phyloP scores from a whole-genome alignment of 2,113 vertebrate genomes.

The Amphiprion ocellaris region DNA sequence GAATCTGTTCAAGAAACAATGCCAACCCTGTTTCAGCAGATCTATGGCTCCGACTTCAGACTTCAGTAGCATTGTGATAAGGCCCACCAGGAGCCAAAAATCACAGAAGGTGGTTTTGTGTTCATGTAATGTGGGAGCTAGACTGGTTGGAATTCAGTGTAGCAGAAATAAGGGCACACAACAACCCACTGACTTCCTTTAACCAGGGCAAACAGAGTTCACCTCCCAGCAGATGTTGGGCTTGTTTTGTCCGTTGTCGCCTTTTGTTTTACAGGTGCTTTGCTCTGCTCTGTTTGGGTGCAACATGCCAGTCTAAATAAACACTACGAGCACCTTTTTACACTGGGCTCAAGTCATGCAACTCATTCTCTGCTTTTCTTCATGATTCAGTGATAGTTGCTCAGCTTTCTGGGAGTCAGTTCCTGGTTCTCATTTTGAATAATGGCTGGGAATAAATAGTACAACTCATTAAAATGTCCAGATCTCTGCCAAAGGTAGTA shows the following conservation, averaged over 20 bases:
- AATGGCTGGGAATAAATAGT: constrained; percentile 41
- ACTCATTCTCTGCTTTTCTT: constrained; percentile 38
- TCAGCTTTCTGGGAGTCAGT: constrained; percentile 40
- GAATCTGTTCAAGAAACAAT: constrained; percentile 67
- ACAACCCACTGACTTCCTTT: constrained; percentile 57
- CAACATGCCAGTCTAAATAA: constrained; percentile 10
- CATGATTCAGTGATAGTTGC: constrained; percentile 22
- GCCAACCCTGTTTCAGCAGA: constrained; percentile 64
- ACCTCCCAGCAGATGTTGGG: constrained; percentile 61
- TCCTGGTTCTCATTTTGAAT: constrained; percentile 47
- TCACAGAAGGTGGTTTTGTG: constrained; percentile 74
- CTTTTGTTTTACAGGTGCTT: constrained; percentile 62
- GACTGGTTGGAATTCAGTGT: constrained; percentile 58
- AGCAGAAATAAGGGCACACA: constrained; percentile 60
- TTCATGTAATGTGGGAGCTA: constrained; percentile 63
- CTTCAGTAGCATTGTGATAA: constrained; percentile 59
- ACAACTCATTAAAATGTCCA: constrained; percentile 34
- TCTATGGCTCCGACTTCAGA: constrained; percentile 40
- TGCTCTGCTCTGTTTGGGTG: constrained; percentile 35
- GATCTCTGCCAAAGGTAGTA: constrained; percentile 36
- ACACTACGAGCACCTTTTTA: constrained; percentile 12
- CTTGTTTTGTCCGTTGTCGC: constrained; percentile 58
- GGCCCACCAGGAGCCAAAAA: constrained; percentile 60
- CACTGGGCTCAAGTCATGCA: not conserved
- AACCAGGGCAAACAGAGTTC: constrained; percentile 56